Evolutionary conservation across 2,888 invertebrate genomes (phyloP).

Genomic region (Xanthia icteritia): DNA sequence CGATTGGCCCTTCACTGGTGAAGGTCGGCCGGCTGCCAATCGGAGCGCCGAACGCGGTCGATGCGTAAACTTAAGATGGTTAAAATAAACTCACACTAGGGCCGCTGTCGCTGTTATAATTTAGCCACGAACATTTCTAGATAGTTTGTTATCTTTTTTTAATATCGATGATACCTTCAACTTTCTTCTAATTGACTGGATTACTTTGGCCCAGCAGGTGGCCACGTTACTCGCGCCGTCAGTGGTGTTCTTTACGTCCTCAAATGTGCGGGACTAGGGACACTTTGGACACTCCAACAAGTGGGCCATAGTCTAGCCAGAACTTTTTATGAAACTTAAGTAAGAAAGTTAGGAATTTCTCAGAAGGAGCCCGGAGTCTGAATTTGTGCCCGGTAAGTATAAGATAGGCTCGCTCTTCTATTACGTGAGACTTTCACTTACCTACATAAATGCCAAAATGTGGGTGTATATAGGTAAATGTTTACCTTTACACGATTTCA

Average conservation of each 20-base stretch:
- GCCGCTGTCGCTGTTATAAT: too few relatives aligned
- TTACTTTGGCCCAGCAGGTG: neutral
- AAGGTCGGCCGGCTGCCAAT: too few relatives aligned
- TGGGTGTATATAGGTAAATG: neutral
- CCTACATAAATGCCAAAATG: neutral
- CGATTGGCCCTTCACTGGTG: too few relatives aligned
- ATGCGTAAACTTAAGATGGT: too few relatives aligned
- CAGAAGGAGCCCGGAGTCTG: neutral
- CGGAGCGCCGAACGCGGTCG: too few relatives aligned
- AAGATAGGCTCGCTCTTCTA: neutral
- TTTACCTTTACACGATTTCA: neutral
- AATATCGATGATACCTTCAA: neutral
- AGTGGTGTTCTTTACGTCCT: neutral
- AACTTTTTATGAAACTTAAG: neutral
- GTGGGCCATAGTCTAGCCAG: neutral
- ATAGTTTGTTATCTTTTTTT: neutral
- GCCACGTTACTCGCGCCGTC: neutral
- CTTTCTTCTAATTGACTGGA: neutral
- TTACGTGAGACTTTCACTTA: neutral
- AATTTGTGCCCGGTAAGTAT: neutral
- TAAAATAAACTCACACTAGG: too few relatives aligned
- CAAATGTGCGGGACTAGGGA: neutral
- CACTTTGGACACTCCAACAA: neutral
- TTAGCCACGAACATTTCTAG: too few relatives aligned
- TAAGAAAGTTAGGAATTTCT: neutral